Conservation (phyloP, 2,113 vertebrate genomes). For the Misgurnus mizolepis region DNA sequence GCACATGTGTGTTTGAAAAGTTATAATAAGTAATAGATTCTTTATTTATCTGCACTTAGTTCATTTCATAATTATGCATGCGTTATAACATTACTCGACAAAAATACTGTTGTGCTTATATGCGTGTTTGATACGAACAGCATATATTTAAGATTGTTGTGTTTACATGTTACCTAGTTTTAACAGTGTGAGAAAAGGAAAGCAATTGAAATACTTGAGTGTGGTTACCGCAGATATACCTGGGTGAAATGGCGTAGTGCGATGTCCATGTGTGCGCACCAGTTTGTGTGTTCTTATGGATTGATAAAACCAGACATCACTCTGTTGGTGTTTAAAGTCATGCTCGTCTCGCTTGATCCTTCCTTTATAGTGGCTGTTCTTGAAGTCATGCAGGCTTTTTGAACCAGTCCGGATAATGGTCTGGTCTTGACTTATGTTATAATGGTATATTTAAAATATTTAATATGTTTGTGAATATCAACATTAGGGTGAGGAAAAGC, state of each 20-base stretch:
- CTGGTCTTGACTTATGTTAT: too few relatives aligned
- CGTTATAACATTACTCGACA: neutral
- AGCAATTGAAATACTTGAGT: neutral
- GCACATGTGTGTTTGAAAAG: conserved; percentile 17
- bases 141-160: neutral
- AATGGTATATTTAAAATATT: too few relatives aligned
- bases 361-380: neutral
- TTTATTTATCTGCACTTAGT: neutral
- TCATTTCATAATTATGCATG: neutral
- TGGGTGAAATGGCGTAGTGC: neutral
- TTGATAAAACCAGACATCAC: neutral
- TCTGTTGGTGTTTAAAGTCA: conserved; percentile 10
- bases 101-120: neutral
- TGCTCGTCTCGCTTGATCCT: neutral
- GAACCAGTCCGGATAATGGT: too few relatives aligned
- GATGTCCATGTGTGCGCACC: neutral
- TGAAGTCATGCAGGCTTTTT: neutral
- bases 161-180: neutral
- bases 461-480: neutral
- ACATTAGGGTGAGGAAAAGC: neutral
- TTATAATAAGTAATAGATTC: neutral
- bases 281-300: neutral
- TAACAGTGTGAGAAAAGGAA: neutral
- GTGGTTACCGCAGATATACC: conserved; percentile 12
- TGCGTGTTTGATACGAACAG: neutral